Evolutionary conservation across 2,797 vertebrate species (phyloP).

Genomic region (Valencia hispanica): DNA sequence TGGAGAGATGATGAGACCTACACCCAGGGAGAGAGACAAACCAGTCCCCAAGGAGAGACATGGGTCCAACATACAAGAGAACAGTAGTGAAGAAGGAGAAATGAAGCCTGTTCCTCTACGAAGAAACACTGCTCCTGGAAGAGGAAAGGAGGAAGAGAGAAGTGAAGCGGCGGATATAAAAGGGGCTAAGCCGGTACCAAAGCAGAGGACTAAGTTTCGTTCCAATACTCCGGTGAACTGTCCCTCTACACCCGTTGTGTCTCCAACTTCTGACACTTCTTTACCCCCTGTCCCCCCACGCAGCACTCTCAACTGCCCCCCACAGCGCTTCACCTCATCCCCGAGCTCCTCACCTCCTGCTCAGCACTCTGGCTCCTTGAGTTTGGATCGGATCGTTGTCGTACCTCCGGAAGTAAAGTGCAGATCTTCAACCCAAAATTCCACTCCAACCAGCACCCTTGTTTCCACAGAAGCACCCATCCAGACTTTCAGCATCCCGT

Average conservation of each 20-base stretch:
- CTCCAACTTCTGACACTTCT: constrained; percentile 8
- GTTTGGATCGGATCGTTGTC: background rate
- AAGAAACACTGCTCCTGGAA: constrained; percentile 20
- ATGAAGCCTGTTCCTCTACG: constrained; percentile 22
- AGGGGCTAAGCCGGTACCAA: constrained; percentile 80
- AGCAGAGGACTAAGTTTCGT: constrained; percentile 85
- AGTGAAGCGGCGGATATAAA: constrained; percentile 20
- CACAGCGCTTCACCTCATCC: constrained; percentile 77
- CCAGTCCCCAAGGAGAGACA: constrained; percentile 60
- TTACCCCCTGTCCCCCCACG: constrained; percentile 90
- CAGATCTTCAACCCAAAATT: constrained; percentile 11
- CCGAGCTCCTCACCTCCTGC: constrained; percentile 10
- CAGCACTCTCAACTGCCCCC: constrained; percentile 83
- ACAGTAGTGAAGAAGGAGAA: constrained; percentile 19
- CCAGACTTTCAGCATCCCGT: constrained; percentile 5
- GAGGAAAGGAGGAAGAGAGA: constrained; percentile 23
- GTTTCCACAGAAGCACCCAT: background rate
- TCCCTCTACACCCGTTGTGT: accelerated
- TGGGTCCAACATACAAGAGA: constrained; percentile 31
- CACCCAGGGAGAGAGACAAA: constrained; percentile 47
- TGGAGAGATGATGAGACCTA: constrained; percentile 19
- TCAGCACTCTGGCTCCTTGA: constrained; percentile 10
- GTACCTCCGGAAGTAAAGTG: constrained; percentile 7
- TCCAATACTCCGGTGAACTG: constrained; percentile 10
- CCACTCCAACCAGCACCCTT: background rate